A percentile compares a stretch with the other conserved stretches of the same genome.
phyloP scores from a whole-genome alignment of 2,888 invertebrate genomes.

The Coecobrya sp. region DNA sequence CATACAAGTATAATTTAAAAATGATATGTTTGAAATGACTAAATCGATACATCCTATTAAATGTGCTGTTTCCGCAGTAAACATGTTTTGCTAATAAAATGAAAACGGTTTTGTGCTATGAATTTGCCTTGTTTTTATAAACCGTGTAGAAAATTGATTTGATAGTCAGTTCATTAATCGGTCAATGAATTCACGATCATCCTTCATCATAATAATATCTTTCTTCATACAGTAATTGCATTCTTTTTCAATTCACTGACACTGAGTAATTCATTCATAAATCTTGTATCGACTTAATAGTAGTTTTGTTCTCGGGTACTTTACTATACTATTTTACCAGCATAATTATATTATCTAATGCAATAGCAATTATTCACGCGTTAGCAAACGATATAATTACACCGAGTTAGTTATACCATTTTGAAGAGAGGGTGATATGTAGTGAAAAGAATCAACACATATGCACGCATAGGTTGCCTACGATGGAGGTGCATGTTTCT shows the following conservation, averaged over 20 bases:
- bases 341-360: slow-evolving; percentile 48
- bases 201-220: neutral
- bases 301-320: slow-evolving; percentile 74
- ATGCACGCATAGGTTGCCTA: too few relatives aligned
- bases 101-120: too few relatives aligned
- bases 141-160: neutral
- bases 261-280: slow-evolving; percentile 73
- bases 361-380: slow-evolving; percentile 74
- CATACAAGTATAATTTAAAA: too few relatives aligned
- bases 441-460: too few relatives aligned
- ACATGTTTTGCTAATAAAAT: neutral
- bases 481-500: too few relatives aligned
- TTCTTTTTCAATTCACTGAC: neutral
- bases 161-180: slow-evolving; percentile 51
- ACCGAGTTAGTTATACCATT: neutral
- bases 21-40: too few relatives aligned
- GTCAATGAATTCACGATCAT: slow-evolving; percentile 66
- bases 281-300: slow-evolving; percentile 68
- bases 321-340: slow-evolving; percentile 68
- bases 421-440: neutral
- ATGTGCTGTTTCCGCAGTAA: too few relatives aligned
- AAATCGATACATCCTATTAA: too few relatives aligned
- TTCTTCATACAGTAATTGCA: neutral
- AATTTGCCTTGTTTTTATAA: neutral
- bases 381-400: slow-evolving; percentile 69